Conservation (phyloP, 2,113 vertebrate genomes). For the Sylvietta virens region DNA sequence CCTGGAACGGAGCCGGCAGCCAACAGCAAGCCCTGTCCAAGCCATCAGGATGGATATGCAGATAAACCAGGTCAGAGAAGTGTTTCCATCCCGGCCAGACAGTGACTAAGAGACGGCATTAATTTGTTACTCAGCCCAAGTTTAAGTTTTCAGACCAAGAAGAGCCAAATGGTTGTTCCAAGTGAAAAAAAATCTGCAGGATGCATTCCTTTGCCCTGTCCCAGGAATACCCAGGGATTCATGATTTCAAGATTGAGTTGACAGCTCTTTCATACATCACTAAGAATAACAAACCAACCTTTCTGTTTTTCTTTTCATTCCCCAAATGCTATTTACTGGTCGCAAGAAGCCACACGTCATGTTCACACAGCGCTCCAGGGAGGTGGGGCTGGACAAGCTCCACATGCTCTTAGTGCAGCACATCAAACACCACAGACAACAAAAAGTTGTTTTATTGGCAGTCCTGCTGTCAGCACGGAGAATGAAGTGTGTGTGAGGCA, state of each 20-base stretch:
- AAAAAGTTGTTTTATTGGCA: neutral
- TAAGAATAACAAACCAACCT: neutral
- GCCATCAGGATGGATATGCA: neutral
- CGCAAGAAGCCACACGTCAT: neutral
- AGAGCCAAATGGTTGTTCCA: conserved; percentile 25
- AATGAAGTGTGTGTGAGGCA: neutral
- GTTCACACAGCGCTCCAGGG: neutral
- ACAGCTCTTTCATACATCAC: conserved; percentile 13
- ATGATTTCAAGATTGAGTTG: neutral
- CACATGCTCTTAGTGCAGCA: neutral
- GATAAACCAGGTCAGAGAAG: conserved; percentile 34
- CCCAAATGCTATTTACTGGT: neutral
- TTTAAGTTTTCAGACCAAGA: conserved; percentile 2
- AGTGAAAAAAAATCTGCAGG: neutral
- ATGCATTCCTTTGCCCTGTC: neutral
- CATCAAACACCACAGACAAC: neutral
- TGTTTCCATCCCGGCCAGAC: conserved; percentile 24
- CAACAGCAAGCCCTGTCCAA: neutral
- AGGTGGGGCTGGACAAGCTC: neutral
- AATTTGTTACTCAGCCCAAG: neutral
- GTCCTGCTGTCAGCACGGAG: neutral
- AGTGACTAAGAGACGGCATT: conserved; percentile 30
- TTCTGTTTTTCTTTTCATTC: neutral
- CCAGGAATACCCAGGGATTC: conserved; percentile 5
- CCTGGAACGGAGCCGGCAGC: neutral